These are phyloP conservation scores for Labroides dimidiatus DNA, from an alignment of 2,797 vertebrate species.

Conservation along the genomic window DNA sequence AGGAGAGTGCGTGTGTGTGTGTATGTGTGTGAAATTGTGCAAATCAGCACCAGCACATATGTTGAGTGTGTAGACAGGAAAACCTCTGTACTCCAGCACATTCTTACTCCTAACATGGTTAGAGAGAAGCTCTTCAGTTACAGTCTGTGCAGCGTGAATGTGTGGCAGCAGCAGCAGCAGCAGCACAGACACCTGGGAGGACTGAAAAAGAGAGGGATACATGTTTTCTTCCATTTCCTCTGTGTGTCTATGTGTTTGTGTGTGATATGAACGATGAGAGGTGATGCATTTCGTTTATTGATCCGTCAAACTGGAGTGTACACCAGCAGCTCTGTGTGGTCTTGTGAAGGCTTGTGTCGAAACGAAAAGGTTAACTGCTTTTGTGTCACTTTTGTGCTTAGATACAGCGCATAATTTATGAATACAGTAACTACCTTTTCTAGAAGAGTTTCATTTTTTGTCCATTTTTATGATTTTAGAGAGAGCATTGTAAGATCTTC, in stretches of 20 bases:
- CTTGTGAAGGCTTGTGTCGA: conserved; percentile 3
- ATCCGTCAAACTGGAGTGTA: conserved; percentile 18
- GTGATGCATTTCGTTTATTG: conserved; percentile 17
- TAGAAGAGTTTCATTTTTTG: too few relatives aligned
- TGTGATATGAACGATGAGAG: not conserved
- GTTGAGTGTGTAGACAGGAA: conserved; percentile 10
- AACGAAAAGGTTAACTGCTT: too few relatives aligned
- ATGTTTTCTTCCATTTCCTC: not conserved
- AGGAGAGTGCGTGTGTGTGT: conserved; percentile 13
- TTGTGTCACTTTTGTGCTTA: too few relatives aligned
- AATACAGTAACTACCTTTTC: too few relatives aligned
- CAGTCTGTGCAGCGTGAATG: conserved; percentile 3
- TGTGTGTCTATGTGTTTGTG: too few relatives aligned
- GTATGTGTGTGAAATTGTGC: conserved; percentile 23
- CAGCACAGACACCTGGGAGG: not conserved
- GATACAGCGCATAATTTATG: too few relatives aligned
- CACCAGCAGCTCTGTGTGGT: conserved; percentile 16
- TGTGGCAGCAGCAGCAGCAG: not conserved
- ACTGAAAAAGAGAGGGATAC: not conserved
- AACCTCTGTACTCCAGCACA: conserved; percentile 24
- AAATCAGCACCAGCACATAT: conserved; percentile 21
- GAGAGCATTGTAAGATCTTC: too few relatives aligned
- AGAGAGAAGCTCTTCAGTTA: conserved; percentile 16
- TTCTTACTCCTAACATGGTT: conserved; percentile 41
- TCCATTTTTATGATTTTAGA: too few relatives aligned